Percentiles rank a stretch among this genome's conserved stretches.
Evolutionary conservation across 2,797 vertebrate genomes (phyloP).

Genomic region (Okamejei kenojei): DNA sequence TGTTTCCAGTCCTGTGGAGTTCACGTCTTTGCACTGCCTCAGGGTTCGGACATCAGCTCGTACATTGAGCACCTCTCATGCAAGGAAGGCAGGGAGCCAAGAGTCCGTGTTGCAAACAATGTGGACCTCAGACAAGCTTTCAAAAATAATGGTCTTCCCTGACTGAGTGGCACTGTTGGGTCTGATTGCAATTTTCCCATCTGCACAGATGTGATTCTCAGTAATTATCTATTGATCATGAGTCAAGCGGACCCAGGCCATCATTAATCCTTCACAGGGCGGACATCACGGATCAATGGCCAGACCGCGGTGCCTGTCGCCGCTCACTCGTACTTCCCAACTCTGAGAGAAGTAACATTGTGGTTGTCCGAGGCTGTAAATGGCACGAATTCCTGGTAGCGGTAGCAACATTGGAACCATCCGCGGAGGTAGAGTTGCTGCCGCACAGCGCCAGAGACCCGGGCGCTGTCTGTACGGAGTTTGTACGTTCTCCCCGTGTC

Average conservation of each 20-base stretch:
- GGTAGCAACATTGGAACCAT: too few relatives aligned
- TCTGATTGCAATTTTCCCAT: slow-evolving; percentile 7
- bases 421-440: too few relatives aligned
- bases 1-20: neutral
- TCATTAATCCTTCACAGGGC: neutral
- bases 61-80: neutral
- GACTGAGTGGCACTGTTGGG: neutral
- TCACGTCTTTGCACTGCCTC: neutral
- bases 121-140: neutral
- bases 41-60: neutral
- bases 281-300: neutral
- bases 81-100: neutral
- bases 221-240: slow-evolving; percentile 25
- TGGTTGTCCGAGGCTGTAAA: neutral
- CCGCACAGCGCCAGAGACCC: too few relatives aligned
- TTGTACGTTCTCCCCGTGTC: too few relatives aligned
- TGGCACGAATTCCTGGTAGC: neutral
- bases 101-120: neutral
- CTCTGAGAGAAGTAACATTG: neutral
- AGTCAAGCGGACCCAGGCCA: neutral
- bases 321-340: neutral
- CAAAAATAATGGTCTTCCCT: neutral
- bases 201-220: neutral
- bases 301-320: neutral
- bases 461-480: too few relatives aligned